phyloP scores from a whole-genome alignment of 37 sponge, comb jelly and placozoan genomes.

The Corticium candelabrum region DNA sequence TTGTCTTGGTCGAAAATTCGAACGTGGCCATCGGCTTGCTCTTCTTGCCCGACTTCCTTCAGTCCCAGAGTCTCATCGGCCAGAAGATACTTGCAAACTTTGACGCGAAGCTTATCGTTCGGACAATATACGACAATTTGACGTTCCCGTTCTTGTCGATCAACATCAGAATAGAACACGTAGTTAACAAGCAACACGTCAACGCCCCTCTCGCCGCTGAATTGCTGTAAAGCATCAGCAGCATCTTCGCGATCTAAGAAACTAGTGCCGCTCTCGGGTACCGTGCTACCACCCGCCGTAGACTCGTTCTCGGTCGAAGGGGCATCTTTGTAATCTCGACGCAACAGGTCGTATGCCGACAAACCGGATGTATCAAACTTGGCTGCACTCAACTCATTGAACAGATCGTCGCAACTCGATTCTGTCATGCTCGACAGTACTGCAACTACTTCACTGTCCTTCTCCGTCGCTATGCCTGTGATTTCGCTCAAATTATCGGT shows the following conservation, averaged over 20 bases:
- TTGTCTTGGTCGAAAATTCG: too few species aligned
- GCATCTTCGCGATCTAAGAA: background rate
- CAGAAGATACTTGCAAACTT: too few species aligned
- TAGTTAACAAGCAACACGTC: background rate
- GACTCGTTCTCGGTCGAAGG: background rate
- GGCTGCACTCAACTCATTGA: background rate
- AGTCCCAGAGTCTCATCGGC: too few species aligned
- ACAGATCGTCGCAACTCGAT: background rate
- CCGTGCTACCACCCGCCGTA: background rate
- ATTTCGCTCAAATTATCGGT: constrained; percentile 35
- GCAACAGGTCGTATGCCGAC: background rate
- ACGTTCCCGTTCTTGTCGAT: background rate
- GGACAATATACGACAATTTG: background rate
- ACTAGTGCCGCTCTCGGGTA: background rate
- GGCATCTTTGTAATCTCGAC: background rate
- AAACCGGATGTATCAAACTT: background rate
- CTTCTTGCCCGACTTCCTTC: too few species aligned
- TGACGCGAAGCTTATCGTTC: background rate
- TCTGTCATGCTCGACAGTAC: background rate
- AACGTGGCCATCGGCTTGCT: too few species aligned
- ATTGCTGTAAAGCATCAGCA: background rate
- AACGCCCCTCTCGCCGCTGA: background rate
- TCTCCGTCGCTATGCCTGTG: constrained; percentile 24
- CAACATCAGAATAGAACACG: background rate
- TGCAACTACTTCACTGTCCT: constrained; percentile 26